Base-by-base conservation (phyloP, 53 echinoderm and acorn worm genomes). In the Echinarachnius parma region DNA sequence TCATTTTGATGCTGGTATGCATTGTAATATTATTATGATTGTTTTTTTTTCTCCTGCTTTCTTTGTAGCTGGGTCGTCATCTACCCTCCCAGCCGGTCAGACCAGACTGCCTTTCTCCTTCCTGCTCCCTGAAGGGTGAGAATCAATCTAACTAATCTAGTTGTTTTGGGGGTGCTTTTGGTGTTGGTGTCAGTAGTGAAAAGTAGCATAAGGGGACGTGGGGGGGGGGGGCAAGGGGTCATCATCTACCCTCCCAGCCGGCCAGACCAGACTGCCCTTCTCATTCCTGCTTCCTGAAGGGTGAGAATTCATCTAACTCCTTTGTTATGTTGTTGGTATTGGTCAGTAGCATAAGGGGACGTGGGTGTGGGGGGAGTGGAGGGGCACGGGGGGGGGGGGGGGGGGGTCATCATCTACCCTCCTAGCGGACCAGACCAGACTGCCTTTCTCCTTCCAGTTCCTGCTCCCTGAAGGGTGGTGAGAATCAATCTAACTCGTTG, bases 241-340 rank as follows among this genome's bases (percentile, higher is more conserved):
- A 31, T 21, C 70, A 19, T 1, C 48, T 1, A 69, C 53, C 1
- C 25, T 69, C 1, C 53, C 70, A 15, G 36, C 35, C 5, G 70
- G 70, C 32, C 70, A 69, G 53, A 69, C 23, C 54, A 69, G 70
- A 69, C 24, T 69, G 21, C 53, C 70, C 0, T 69, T 69, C 70
- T 53, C 70, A 19, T 69, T 69, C 34, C 23, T 69, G 1, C 28
- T 69, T 4, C 70, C 70, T 22, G 70, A 69, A 24, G 70, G 70
- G 70, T 69, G 34, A 69, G 24, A 50, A 49, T 21, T 22, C 22
- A 4, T 7, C 22, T 27, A 28, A 27, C 28, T 10, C n/a, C n/a
- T n/a, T n/a, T n/a, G n/a, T n/a, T n/a, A n/a, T n/a, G n/a, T n/a
- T n/a, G n/a, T n/a, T n/a, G n/a, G n/a, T n/a, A n/a, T n/a, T n/a